phyloP scores from a whole-genome alignment of 2,113 vertebrate species.

The Condylura cristata region DNA sequence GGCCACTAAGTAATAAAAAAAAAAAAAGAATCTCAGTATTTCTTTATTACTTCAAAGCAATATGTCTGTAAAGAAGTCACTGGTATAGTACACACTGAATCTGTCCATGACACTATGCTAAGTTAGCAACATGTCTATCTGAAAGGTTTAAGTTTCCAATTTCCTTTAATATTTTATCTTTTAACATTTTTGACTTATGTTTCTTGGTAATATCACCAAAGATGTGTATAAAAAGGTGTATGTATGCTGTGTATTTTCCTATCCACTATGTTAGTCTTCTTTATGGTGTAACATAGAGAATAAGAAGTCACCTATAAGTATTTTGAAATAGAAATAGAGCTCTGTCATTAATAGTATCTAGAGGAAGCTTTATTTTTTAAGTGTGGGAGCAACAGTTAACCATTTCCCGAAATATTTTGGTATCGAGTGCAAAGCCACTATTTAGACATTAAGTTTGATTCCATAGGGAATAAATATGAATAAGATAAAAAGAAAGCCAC shows the following conservation, averaged over 20 bases:
- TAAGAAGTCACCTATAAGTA: not conserved
- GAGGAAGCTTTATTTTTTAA: not conserved
- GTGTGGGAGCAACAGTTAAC: not conserved
- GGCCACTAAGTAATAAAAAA: conserved; percentile 55
- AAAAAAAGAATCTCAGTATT: conserved; percentile 36
- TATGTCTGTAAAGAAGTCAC: conserved; percentile 13
- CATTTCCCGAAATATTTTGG: not conserved
- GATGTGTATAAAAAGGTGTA: not conserved
- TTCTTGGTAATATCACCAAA: not conserved
- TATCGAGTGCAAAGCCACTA: not conserved
- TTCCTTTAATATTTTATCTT: not conserved
- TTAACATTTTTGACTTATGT: not conserved
- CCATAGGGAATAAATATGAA: not conserved
- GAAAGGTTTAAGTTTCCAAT: not conserved
- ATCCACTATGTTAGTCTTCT: not conserved
- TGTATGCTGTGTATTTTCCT: not conserved
- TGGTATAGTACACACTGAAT: not conserved
- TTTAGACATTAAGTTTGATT: not conserved
- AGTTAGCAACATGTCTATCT: not conserved
- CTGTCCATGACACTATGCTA: not conserved
- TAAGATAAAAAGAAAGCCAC: not conserved
- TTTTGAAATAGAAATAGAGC: conserved; percentile 11
- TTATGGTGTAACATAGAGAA: not conserved
- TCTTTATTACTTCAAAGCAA: conserved; percentile 70
- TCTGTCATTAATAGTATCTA: not conserved